Percentiles rank a stretch among this genome's conserved stretches.
These are phyloP conservation scores for Neotoma lepida DNA, from an alignment of 2,113 vertebrate genomes.

Conservation along the genomic window DNA sequence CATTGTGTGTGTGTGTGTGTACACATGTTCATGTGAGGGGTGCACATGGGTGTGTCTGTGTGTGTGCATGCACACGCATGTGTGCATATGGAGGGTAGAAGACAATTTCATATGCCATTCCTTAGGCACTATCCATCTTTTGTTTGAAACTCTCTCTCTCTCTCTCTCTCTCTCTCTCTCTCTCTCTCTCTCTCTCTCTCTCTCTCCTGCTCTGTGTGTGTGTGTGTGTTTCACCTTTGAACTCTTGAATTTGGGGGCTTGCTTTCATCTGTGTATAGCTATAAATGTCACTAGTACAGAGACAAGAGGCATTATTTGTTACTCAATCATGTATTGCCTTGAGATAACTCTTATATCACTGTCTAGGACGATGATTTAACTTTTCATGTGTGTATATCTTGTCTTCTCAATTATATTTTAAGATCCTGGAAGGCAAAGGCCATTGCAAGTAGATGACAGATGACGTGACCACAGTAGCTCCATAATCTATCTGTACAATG, in stretches of 20 bases:
- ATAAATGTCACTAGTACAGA: constrained; percentile 62
- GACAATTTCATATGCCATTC: neutral
- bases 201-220: neutral
- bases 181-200: neutral
- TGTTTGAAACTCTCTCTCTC: neutral
- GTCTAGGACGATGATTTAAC: constrained; percentile 66
- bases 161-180: neutral
- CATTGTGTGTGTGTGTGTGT: neutral
- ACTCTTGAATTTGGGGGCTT: constrained; percentile 28
- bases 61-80: no score
- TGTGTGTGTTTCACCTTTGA: neutral
- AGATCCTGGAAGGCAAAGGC: constrained; percentile 48
- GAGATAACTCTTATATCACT: constrained; percentile 65
- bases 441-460: constrained; percentile 37
- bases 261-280: constrained; percentile 47
- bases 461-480: constrained; percentile 59
- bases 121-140: neutral
- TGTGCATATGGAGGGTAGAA: neutral
- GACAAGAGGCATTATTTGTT: constrained; percentile 43
- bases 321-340: constrained; percentile 57
- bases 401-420: constrained; percentile 69
- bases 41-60: no score
- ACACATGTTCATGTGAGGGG: no score
- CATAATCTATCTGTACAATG: constrained; percentile 58
- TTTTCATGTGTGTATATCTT: constrained; percentile 67